Evolutionary conservation across 2,797 vertebrate genomes (phyloP), one percentile per base, ranked within the genome.

Genomic region (Neoniphon sammara): DNA sequence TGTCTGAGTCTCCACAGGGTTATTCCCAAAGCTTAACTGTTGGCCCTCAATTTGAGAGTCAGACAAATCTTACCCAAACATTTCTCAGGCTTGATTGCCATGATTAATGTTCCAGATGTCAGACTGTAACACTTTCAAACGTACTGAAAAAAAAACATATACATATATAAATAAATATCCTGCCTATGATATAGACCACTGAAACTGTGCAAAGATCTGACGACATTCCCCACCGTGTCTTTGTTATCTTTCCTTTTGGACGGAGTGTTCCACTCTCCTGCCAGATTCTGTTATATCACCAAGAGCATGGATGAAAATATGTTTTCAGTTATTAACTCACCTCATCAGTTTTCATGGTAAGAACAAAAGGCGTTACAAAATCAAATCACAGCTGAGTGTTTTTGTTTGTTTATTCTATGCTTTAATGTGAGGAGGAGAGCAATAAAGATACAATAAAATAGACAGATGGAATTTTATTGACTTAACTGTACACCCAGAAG

Each of bases 321-420:
- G 93, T 84, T 93, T 93, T 86, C 79, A 89, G 78, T 94, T 91
- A 92, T 89, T 90, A 83, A 87, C 89, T 88, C 89, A 88, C 83
- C 88, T 87, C 88, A 75, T 87, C 73, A 55, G 71, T 74, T 90
- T 75, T 87, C 61, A 68, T 81, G 75, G 66, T 81, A 42, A 79
- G 66, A 83, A 76, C 56, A 77, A 87, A 73, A 66, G 60, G 62
- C 65, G 73, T 77, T 81, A 46, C 54, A 75, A 83, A 75, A 87
- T 77, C 81, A 76, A 86, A 83, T 60, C 66, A 75, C 9, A 69
- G 74, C 58, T 61, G 60, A 62, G 74, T 18, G 46, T 68, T 80
- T 73, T 31, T 63, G 65, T 72, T 21, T 62, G 58, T 84, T 84
- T 77, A 64, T 64, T 75, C 65, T 70, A 59, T 55, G 74, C 83